Base-by-base conservation (phyloP, 2,113 vertebrate genomes). In the Boulengeromyrus knoepffleri region DNA sequence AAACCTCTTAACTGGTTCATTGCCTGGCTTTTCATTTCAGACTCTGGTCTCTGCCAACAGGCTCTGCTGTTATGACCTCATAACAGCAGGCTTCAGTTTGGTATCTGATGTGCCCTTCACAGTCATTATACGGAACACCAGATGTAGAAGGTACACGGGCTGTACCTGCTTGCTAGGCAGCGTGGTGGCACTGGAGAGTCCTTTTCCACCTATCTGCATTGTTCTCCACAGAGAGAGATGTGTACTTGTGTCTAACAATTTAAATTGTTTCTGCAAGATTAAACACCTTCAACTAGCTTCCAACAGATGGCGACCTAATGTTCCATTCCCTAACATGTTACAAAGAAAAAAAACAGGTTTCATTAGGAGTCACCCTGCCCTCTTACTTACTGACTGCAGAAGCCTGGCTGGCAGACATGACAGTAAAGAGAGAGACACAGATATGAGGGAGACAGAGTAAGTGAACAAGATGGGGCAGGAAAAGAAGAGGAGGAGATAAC, bases 231-330 rank as follows among this genome's bases (percentile, higher is more conserved):
- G 36, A 17, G 36, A 80, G 3, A 42, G 58, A 47, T 19, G 31
- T 3, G 31, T 12, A 10, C 42, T 36, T 42, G 12, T 31, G 87
- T 62, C 74, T 46, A 66, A 88, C 90, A 88, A 70, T 47, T 31
- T 58, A 83, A 90, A 88, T 90, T 3, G 87, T 88, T 85, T 58
- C 90, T 58, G 42, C 87, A 77, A 90, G 90, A 90, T 66, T 88
- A 85, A 88, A 84, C 80, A 85, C 74, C 87, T 88, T 87, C 74
- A 88, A 58, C 87, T 88, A 50, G 87, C 21, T 85, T 77, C 36
- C 70, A 90, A 88, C 90, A 90, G 90, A 90, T 90, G 90, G 87
- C 36, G 3, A 88, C 52, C 74, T 66, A 84, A 83, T 90, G 90
- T 88, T 88, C 50, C 87, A 88, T 88, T 85, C 21, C 42, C 42